phyloP scores from a whole-genome alignment of 2,113 vertebrate genomes.

The Dromaius novaehollandiae region DNA sequence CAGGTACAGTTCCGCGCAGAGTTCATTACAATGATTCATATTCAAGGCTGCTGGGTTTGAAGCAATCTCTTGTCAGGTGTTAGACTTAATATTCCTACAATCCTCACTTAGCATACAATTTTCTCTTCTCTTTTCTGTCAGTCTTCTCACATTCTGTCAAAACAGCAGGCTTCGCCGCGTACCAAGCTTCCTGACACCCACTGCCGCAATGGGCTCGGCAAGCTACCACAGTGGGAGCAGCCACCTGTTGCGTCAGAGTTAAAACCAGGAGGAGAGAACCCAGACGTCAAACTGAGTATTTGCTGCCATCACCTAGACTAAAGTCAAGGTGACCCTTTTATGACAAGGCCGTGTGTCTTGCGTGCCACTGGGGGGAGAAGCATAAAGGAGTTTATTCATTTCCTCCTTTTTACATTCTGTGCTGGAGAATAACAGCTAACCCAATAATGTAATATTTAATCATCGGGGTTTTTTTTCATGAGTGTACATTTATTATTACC shows the following conservation, averaged over 20 bases:
- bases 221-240: background rate
- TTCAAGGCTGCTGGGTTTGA: conserved; percentile 21
- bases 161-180: background rate
- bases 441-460: background rate
- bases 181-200: rapidly evolving
- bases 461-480: background rate
- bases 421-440: background rate
- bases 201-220: background rate
- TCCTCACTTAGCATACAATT: background rate
- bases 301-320: background rate
- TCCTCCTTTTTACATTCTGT: background rate
- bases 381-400: background rate
- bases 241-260: rapidly evolving
- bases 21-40: conserved; percentile 51
- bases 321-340: conserved; percentile 8
- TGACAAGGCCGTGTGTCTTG: background rate
- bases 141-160: background rate
- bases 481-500: background rate
- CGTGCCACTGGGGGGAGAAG: background rate
- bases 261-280: background rate
- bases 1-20: background rate
- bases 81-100: conserved; percentile 49
- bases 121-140: background rate
- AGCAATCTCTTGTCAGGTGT: conserved; percentile 29
- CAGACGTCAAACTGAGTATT: background rate